Conservation (phyloP, 2,888 invertebrate genomes). For the Perithous albicinctus region DNA sequence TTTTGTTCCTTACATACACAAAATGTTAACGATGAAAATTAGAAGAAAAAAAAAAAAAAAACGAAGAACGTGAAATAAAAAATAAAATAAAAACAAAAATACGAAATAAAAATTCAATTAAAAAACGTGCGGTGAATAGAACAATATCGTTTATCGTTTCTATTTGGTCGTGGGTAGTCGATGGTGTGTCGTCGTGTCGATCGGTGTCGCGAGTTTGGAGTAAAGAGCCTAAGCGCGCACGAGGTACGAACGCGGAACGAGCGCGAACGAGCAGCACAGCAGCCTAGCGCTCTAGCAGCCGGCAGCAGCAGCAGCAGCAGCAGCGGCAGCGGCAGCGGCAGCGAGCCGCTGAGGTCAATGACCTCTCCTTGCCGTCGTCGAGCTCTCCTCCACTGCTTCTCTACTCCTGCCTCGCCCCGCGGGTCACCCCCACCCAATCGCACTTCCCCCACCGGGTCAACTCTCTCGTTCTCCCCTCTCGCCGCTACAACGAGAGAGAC, state of each 20-base stretch:
- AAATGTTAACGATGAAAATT: neutral
- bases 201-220: slow-evolving; percentile 70
- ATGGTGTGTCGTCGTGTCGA: slow-evolving; percentile 58
- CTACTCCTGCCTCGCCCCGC: slow-evolving; percentile 65
- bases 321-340: slow-evolving; percentile 75
- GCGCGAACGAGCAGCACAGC: slow-evolving; percentile 77
- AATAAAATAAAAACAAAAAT: neutral
- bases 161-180: slow-evolving; percentile 23
- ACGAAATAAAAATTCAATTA: neutral
- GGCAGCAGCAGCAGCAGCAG: slow-evolving; percentile 78
- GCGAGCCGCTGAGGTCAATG: slow-evolving; percentile 84
- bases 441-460: slow-evolving; percentile 47
- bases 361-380: slow-evolving; percentile 83
- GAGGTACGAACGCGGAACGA: slow-evolving; percentile 80
- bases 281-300: slow-evolving; percentile 83
- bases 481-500: slow-evolving; percentile 44
- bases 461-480: slow-evolving; percentile 55
- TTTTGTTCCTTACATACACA: too few species aligned
- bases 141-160: slow-evolving; percentile 38
- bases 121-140: neutral
- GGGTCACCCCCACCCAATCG: slow-evolving; percentile 66
- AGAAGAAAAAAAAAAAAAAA: too few species aligned
- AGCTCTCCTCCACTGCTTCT: slow-evolving; percentile 77
- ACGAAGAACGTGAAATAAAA: neutral
- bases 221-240: slow-evolving; percentile 76